These are phyloP conservation scores for Pholis gunnellus DNA, from an alignment of 2,113 vertebrate genomes.

Conservation along the genomic window DNA sequence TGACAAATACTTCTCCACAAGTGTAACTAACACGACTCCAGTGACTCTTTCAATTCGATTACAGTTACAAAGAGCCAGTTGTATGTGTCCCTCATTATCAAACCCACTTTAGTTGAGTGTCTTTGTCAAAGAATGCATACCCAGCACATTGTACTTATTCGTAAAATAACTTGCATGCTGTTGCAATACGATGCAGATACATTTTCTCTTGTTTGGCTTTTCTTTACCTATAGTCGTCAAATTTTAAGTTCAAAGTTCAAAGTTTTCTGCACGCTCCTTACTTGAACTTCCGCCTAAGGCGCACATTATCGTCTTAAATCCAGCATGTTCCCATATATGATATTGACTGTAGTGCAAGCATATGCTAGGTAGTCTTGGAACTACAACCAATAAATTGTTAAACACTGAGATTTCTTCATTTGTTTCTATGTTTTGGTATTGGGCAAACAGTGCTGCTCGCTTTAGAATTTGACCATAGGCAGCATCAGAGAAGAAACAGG, in stretches of 20 bases:
- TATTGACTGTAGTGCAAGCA: conserved; percentile 79
- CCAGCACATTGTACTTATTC: background rate
- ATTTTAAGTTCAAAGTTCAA: conserved; percentile 36
- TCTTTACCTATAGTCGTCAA: conserved; percentile 31
- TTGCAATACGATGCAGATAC: background rate
- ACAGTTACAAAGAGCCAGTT: conserved; percentile 18
- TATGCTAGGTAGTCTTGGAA: conserved; percentile 78
- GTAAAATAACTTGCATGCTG: background rate
- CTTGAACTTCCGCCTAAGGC: conserved; percentile 65
- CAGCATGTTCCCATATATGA: conserved; percentile 70
- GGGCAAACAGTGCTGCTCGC: conserved; percentile 53
- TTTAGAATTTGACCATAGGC: conserved; percentile 80
- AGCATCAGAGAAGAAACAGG: conserved; percentile 59
- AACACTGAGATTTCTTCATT: conserved; percentile 73
- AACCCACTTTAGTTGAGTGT: conserved; percentile 12
- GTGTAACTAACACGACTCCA: conserved; percentile 7
- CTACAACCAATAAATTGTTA: conserved; percentile 74
- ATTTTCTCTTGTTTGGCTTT: background rate
- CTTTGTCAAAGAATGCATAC: conserved; percentile 20
- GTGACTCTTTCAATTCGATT: conserved; percentile 17
- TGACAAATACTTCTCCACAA: background rate
- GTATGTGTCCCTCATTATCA: conserved; percentile 8
- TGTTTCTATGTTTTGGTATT: conserved; percentile 70
- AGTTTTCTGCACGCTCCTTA: conserved; percentile 48
- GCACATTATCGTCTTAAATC: conserved; percentile 70